These are phyloP conservation scores for Chironex yamaguchii DNA, from an alignment of 30 jellyfish, hydroid and myxozoan genomes.

Conservation along the genomic window DNA sequence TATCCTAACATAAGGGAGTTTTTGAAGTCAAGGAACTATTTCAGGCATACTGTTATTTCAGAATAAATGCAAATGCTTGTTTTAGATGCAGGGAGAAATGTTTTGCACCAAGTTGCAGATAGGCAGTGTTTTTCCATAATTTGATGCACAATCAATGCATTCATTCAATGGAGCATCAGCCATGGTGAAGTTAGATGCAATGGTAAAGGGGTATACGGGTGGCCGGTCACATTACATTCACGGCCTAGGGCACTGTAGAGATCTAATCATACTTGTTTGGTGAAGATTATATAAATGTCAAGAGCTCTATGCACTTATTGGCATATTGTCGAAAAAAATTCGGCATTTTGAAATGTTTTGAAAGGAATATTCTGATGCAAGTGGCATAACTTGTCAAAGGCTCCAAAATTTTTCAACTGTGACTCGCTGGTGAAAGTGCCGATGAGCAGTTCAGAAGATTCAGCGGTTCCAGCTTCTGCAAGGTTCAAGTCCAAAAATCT, in stretches of 20 bases:
- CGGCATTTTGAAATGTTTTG: slow-evolving; percentile 14
- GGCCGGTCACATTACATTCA: slow-evolving; percentile 25
- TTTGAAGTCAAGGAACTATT: slow-evolving; percentile 10
- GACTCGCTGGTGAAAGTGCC: slow-evolving; percentile 5
- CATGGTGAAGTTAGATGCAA: slow-evolving; percentile 16
- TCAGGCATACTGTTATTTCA: slow-evolving; percentile 31
- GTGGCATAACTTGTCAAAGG: not conserved
- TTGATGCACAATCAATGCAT: not conserved
- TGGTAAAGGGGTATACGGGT: slow-evolving; percentile 10
- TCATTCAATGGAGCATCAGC: slow-evolving; percentile 28
- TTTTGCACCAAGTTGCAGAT: slow-evolving; percentile 32
- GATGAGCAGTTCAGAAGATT: not conserved
- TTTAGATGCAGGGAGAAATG: slow-evolving; percentile 7
- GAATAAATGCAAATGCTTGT: slow-evolving; percentile 27
- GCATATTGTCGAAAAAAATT: not conserved
- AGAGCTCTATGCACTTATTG: slow-evolving; percentile 16
- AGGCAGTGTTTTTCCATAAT: not conserved
- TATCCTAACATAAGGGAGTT: slow-evolving; percentile 7
- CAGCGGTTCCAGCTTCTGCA: too few relatives aligned
- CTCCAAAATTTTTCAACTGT: slow-evolving; percentile 7
- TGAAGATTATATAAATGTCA: slow-evolving; percentile 2
- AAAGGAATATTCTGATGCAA: not conserved
- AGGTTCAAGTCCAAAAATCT: too few relatives aligned
- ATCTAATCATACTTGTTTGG: slow-evolving; percentile 22
- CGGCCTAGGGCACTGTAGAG: slow-evolving; percentile 37